Evolutionary conservation across 1,140 invertebrate species (phyloP).

Genomic region (Magallana gigas): DNA sequence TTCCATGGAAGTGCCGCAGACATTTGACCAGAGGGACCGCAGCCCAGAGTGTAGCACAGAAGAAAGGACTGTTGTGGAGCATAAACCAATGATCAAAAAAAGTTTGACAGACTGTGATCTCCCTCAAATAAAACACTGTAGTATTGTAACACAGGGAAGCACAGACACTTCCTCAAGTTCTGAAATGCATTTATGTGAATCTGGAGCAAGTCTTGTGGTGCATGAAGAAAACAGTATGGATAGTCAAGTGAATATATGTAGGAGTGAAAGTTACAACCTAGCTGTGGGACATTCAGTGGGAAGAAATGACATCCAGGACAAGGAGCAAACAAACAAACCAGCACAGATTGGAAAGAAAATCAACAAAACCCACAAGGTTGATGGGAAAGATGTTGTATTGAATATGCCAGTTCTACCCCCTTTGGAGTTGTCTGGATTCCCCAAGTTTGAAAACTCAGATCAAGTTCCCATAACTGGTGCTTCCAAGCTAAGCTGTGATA

Average conservation of each 20-base stretch:
- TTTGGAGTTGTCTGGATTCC: conserved; percentile 42
- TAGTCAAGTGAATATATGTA: neutral
- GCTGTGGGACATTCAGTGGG: neutral
- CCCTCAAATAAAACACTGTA: conserved; percentile 54
- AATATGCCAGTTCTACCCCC: conserved; percentile 29
- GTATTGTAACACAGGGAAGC: conserved; percentile 50
- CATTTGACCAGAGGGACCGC: conserved; percentile 40
- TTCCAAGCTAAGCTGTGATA: conserved; percentile 5
- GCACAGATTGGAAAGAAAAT: conserved; percentile 1
- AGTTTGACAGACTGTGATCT: conserved; percentile 59
- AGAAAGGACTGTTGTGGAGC: conserved; percentile 53
- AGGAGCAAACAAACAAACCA: neutral
- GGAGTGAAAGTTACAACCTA: neutral
- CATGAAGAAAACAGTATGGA: neutral
- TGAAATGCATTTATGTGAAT: neutral
- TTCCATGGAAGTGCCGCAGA: conserved; percentile 48
- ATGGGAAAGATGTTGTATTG: conserved; percentile 38
- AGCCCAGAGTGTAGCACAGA: conserved; percentile 58
- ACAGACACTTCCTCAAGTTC: conserved; percentile 51
- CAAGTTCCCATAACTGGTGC: conserved; percentile 12
- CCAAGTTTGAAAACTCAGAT: conserved; percentile 12
- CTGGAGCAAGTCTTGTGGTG: neutral
- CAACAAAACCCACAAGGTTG: conserved; percentile 46
- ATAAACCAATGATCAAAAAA: conserved; percentile 63
- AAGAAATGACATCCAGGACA: neutral